A percentile compares a stretch with the other conserved stretches of the same genome.
Conservation (phyloP, 2,888 invertebrate species). For the Eupithecia subumbrata region DNA sequence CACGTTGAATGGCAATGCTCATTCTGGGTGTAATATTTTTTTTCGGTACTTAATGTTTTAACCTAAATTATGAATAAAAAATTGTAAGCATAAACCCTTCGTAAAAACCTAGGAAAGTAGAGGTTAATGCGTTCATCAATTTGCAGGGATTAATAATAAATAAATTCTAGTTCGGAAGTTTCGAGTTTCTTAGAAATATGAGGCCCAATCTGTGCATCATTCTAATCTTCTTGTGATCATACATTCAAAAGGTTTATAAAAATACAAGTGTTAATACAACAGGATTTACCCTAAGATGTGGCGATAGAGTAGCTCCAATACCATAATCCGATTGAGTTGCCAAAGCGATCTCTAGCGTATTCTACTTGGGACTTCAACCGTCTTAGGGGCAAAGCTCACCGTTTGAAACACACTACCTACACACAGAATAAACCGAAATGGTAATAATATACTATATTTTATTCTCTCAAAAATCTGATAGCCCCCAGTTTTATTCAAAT, state of each 20-base stretch:
- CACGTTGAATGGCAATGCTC: no score
- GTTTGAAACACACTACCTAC: slow-evolving; percentile 11
- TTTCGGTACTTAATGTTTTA: no score
- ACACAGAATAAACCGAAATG: neutral
- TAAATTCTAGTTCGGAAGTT: neutral
- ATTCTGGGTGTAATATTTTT: no score
- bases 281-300: slow-evolving; percentile 12
- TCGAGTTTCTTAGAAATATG: neutral
- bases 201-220: neutral
- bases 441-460: neutral
- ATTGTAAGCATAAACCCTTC: neutral
- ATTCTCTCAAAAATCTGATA: neutral
- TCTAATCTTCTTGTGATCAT: neutral
- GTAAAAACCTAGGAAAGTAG: neutral
- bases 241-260: slow-evolving; percentile 3
- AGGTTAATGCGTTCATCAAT: neutral
- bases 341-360: slow-evolving; percentile 20
- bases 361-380: slow-evolving; percentile 18
- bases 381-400: slow-evolving; percentile 18
- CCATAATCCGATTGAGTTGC: slow-evolving; percentile 21
- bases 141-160: neutral
- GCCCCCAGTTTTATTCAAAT: neutral
- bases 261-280: slow-evolving; percentile 12
- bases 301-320: slow-evolving; percentile 8
- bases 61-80: no score